These are phyloP conservation scores for Diglossa brunneiventris DNA, from an alignment of 2,113 vertebrate species.

Conservation along the genomic window DNA sequence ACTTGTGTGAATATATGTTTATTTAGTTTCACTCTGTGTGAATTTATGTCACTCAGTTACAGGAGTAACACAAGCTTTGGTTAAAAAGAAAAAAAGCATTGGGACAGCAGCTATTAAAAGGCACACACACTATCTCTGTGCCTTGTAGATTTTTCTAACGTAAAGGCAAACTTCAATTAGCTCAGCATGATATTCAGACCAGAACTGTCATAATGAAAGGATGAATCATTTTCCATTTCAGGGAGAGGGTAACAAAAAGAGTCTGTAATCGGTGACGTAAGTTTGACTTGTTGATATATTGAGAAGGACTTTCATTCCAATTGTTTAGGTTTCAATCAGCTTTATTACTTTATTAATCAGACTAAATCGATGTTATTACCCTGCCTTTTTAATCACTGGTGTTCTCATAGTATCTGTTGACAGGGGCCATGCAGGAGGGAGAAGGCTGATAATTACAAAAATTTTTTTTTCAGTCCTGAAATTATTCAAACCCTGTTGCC, in stretches of 20 bases:
- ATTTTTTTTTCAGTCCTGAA: background rate
- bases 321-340: background rate
- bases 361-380: background rate
- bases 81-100: background rate
- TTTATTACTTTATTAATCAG: constrained; percentile 4
- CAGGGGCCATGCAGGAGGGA: accelerated
- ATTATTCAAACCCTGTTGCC: background rate
- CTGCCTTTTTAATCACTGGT: background rate
- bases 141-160: background rate
- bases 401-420: background rate
- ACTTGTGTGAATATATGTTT: background rate
- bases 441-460: background rate
- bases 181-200: background rate
- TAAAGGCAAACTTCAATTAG: constrained; percentile 47
- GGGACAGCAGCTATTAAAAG: background rate
- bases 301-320: background rate
- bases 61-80: background rate
- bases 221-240: constrained; percentile 53
- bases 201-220: constrained; percentile 38
- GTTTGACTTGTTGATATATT: background rate
- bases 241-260: background rate
- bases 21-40: background rate
- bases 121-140: background rate
- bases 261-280: background rate
- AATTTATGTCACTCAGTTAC: constrained; percentile 4